Base-by-base conservation (phyloP, 2,888 invertebrate species). In the Pammene fasciana region DNA sequence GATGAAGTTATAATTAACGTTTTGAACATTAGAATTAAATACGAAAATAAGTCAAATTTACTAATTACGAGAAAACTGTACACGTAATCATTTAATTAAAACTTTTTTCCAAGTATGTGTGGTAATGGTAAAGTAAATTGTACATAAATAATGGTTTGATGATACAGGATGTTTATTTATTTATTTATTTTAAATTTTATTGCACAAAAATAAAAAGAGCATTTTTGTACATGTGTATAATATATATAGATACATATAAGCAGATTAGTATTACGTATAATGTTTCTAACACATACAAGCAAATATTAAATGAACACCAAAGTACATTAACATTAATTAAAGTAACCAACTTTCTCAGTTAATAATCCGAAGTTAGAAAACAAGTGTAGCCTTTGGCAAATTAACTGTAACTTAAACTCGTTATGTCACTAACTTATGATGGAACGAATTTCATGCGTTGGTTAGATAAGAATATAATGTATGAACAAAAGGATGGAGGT, bases 391-490 rank as follows among this genome's bases (percentile, higher is more conserved):
- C 54, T n/a, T 41, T 9, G 48, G 67, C 61, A 34, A 56, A 68
- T 68, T 62, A 41, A 56, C 67, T 62, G 26, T 26, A 26, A 26
- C 2, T 26, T 26, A 26, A 61, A 67, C 55, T 48, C 41, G 55
- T 68, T 62, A 62, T 62, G 61, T 62, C 55, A 38, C 34, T 34
- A 68, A 62, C 55, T 56, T 62, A n/a, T 43, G 61, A 56, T 26
- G 61, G 46, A 38, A 62, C 61, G 41, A 56, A 68, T 67, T 67
- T 54, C 61, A 68, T 62, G 48, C 55, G 48, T 26, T 61, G 34
- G 16, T 61, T 67, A 61, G 67, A 68, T 68, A 68, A 68, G 55
- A 48, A 41, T 13, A 26, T 16, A 48, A 10, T 43, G 26, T 10
- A 6, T 7, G 6, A 7, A 8, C 0, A 4, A 61, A 56, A 41